A percentile compares a stretch with the other conserved stretches of the same genome.
phyloP scores from a whole-genome alignment of 2,888 invertebrate species.

The Lasioglossum malachurum region DNA sequence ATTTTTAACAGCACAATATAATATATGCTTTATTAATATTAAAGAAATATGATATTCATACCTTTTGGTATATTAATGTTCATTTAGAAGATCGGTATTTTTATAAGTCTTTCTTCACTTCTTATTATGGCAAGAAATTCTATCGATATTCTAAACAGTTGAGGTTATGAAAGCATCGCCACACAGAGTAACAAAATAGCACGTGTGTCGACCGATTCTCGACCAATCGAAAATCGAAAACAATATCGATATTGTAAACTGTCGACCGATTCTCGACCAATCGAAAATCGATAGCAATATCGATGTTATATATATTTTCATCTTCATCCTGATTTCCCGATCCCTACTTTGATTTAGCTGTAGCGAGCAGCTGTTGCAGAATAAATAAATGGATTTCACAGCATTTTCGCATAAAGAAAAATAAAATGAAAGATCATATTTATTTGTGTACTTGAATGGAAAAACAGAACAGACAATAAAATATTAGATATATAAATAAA shows the following conservation, averaged over 20 bases:
- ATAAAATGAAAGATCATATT: background rate
- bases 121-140: slow-evolving; percentile 9
- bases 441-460: background rate
- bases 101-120: background rate
- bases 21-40: background rate
- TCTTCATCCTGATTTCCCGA: too few relatives aligned
- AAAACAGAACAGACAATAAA: background rate
- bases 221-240: slow-evolving; percentile 29
- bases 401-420: background rate
- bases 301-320: too few relatives aligned
- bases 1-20: background rate
- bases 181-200: background rate
- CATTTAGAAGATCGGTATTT: background rate
- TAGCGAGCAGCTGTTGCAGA: background rate
- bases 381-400: background rate
- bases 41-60: background rate
- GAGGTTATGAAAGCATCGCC: slow-evolving; percentile 29
- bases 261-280: too few relatives aligned
- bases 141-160: background rate
- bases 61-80: background rate
- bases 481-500: slow-evolving; percentile 7
- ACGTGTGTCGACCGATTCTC: background rate
- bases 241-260: slow-evolving; percentile 29
- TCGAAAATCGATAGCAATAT: too few relatives aligned
- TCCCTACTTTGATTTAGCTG: too few relatives aligned